phyloP scores from a whole-genome alignment of 1,140 invertebrate species.

The Eueides isabella region DNA sequence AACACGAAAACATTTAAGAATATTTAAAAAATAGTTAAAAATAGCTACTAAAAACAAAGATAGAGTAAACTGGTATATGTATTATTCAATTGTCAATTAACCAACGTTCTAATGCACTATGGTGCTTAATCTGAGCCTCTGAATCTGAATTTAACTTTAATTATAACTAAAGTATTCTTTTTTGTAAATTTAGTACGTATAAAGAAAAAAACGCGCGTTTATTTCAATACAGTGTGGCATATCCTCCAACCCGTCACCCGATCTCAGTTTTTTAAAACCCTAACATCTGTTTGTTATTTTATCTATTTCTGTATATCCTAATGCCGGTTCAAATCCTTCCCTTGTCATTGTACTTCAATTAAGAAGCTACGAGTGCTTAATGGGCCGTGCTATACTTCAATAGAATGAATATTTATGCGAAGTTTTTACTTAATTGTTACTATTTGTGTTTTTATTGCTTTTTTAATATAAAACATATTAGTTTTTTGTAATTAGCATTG shows the following conservation, averaged over 20 bases:
- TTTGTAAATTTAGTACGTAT: not conserved
- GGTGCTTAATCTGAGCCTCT: no score
- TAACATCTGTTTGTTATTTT: constrained; percentile 76
- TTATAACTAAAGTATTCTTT: no score
- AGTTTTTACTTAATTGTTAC: constrained; percentile 57
- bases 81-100: no score
- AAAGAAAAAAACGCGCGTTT: constrained; percentile 29
- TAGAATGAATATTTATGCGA: constrained; percentile 46
- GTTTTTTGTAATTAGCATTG: not conserved
- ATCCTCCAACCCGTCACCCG: constrained; percentile 53
- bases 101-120: no score
- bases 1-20: no score
- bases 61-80: no score
- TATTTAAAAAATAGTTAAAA: no score
- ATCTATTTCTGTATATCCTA: constrained; percentile 73
- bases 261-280: constrained; percentile 61
- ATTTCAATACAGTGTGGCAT: constrained; percentile 32
- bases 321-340: constrained; percentile 53
- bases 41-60: no score
- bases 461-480: not conserved
- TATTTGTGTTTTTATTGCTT: constrained; percentile 16
- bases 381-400: constrained; percentile 58
- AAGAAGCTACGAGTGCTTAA: constrained; percentile 63
- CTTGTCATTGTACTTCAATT: constrained; percentile 75
- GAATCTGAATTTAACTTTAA: no score